Evolutionary conservation across 2,797 vertebrate genomes (phyloP).

Genomic region (Odontamblyopus rebecca): DNA sequence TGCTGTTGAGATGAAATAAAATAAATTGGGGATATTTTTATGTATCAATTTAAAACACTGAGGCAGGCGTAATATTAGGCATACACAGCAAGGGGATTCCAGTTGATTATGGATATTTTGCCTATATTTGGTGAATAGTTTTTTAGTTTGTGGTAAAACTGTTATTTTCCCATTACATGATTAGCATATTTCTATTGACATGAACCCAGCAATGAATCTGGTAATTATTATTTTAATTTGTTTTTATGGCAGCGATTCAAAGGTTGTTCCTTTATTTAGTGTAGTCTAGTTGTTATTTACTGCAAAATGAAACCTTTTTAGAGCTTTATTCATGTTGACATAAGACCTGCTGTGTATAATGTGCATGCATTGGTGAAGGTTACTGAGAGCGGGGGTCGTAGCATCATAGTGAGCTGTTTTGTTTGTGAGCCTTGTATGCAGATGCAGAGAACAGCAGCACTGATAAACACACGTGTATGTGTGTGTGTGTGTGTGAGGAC

Average conservation of each 20-base stretch:
- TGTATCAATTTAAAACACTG: background rate
- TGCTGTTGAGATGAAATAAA: background rate
- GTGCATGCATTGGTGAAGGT: slow-evolving; percentile 39
- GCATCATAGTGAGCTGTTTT: slow-evolving; percentile 21
- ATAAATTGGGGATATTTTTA: background rate
- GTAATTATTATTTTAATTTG: background rate
- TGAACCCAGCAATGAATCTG: no score
- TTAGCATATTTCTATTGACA: background rate
- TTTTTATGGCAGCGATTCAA: background rate
- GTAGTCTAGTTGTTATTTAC: no score
- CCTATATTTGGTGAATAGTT: background rate
- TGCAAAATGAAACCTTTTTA: no score
- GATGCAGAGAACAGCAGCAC: slow-evolving; percentile 8
- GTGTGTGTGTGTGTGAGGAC: background rate
- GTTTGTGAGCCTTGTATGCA: slow-evolving; percentile 25
- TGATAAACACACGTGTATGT: background rate
- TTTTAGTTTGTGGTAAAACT: background rate
- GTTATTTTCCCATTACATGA: background rate
- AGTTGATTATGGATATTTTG: background rate
- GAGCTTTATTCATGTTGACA: slow-evolving; percentile 3
- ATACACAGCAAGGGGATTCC: no score
- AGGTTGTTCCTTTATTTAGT: background rate
- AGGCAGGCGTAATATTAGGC: no score
- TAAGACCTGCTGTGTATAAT: slow-evolving; percentile 12
- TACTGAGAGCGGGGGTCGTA: slow-evolving; percentile 40